Evolutionary conservation across 2,888 invertebrate species (phyloP), one percentile per base, ranked within the genome.

Genomic region (Acanthococcus lagerstroemiae): DNA sequence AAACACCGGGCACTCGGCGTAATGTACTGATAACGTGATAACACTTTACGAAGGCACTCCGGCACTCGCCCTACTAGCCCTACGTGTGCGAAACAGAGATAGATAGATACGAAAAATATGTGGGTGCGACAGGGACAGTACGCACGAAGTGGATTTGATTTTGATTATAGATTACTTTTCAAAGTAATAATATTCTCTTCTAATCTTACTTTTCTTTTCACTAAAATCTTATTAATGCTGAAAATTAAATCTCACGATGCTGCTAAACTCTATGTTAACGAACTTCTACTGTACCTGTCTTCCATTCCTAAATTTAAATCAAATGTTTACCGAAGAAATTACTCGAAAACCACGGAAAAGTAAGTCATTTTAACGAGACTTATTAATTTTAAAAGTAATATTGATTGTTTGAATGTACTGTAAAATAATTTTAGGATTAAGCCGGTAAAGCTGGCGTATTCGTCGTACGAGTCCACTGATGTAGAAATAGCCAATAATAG

Each of bases 381-480:
- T 57, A 3, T 5, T 55, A 4, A 21, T 1, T 22, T 52, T 1
- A 52, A 17, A 17, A 3, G 5, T 27, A 17, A 19, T n/a, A 57
- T 37, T 3, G n/a, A 37, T 3, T 37, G 12, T n/a, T 15, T 3
- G 12, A 37, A 45, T 1, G 1, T 22, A 22, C 45, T 44, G 15
- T 46, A n/a, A n/a, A 37, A 37, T 37, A 37, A 37, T n/a, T 37
- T 37, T 21, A 88, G 76, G 71, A 81, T 82, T 75, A 83, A 82
- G 81, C 80, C 80, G 86, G 87, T 88, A 3, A 67, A 67, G 37
- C 48, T 69, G 45, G 55, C 69, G 0, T 69, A 67, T 24, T 56
- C 67, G 1, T 68, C 68, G 2, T 68, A 68, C 21, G 69, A 69
- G 21, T 57, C 68, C 22, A 52, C 68, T 9, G 61, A 60, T 37